phyloP scores from a whole-genome alignment of 1,140 invertebrate genomes.

The Dreissena rostriformis region DNA sequence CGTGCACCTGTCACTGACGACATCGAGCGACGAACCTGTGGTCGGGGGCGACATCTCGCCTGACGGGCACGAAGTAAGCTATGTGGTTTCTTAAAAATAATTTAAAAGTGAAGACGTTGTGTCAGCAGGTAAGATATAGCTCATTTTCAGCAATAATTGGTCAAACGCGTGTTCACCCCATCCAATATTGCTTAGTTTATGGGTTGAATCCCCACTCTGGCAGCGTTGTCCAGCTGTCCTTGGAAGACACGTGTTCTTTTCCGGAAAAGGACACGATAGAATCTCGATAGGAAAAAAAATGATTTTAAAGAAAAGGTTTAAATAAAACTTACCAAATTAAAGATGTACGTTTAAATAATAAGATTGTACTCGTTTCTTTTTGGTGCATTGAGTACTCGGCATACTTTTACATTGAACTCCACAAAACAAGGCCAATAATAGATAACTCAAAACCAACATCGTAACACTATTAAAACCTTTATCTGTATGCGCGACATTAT shows the following conservation, averaged over 20 bases:
- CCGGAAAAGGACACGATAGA: too few relatives aligned
- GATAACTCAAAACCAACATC: neutral
- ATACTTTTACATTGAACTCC: neutral
- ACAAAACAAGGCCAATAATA: neutral
- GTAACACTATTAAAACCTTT: neutral
- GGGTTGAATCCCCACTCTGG: neutral
- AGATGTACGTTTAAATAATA: too few relatives aligned
- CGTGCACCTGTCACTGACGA: constrained; percentile 44
- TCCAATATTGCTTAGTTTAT: neutral
- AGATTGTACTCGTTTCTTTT: too few relatives aligned
- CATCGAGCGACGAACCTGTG: constrained; percentile 55
- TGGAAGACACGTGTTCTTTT: neutral
- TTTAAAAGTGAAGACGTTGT: neutral
- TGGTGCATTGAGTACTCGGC: too few relatives aligned
- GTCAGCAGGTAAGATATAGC: neutral
- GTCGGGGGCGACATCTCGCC: constrained; percentile 70
- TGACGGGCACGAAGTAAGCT: constrained; percentile 60
- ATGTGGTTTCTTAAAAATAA: neutral
- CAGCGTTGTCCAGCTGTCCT: neutral
- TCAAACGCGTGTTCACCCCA: neutral
- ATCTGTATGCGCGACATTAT: neutral
- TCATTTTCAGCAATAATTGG: neutral
- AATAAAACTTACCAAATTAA: too few relatives aligned
- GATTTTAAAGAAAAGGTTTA: too few relatives aligned
- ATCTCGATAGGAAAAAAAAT: too few relatives aligned